Evolutionary conservation across 2,888 invertebrate species (phyloP), one percentile per base, ranked within the genome.

Genomic region (Linyphia triangularis): DNA sequence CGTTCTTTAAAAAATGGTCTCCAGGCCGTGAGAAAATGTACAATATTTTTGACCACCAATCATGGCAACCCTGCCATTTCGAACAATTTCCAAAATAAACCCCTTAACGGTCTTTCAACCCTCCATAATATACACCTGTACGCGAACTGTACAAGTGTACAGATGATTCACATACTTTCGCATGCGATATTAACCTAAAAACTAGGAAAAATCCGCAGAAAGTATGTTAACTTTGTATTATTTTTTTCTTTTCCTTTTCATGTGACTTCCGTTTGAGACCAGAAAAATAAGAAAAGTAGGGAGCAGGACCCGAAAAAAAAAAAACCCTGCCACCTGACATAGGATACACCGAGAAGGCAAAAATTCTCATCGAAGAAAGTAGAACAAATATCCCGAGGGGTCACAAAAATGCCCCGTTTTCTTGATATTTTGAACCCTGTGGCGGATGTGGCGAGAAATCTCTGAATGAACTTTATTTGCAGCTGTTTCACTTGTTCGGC

Each of bases 301-400:
- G 24, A 22, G n/a, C 24, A 59, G 28, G 59, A 61, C n/a, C 19
- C n/a, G 19, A 59, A 65, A 73, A 69, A 81, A 30, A 57, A 67
- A 51, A 6, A 78, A 5, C 13, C 9, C n/a, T 43, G 69, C 79
- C 85, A 86, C 85, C 85, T 86, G 85, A 86, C 79, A 86, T 86
- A 33, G 73, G 85, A 86, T 79, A 73, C 72, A 57, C 79, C 79
- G 59, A 70, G 69, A 70, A 79, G 78, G 75, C 81, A 61, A 59
- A 81, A 88, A 81, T 88, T 88, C 86, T 81, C 86, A 88, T 88
- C 86, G 86, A 75, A 88, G 86, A 88, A 88, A 88, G 86, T 88
- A 81, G 86, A 88, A 88, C 86, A 88, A 88, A 88, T 88, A 81
- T 88, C 86, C 81, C 81, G 43, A 88, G 81, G 81, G 81, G 86